phyloP scores from a whole-genome alignment of 2,888 invertebrate genomes.

The Dasypogon diadema region DNA sequence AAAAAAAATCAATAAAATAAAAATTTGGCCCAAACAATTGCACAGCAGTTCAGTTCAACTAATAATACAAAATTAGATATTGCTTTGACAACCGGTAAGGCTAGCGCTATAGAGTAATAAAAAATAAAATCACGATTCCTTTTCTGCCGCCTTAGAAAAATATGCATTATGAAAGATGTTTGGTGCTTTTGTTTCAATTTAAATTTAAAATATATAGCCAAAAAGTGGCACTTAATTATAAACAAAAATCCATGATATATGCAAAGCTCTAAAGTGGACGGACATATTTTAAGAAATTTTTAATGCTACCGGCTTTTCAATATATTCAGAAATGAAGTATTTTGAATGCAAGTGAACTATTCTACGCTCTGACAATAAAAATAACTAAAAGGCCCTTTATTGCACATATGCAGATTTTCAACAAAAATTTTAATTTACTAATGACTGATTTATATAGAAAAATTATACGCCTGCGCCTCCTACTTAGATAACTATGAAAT shows the following conservation, averaged over 20 bases:
- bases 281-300: constrained; percentile 29
- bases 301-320: constrained; percentile 19
- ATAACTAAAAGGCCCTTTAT: constrained; percentile 37
- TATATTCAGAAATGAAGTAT: neutral
- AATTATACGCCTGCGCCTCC: neutral
- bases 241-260: too few species aligned
- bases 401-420: constrained; percentile 43
- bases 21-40: too few species aligned
- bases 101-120: too few species aligned
- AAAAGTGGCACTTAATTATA: too few species aligned
- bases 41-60: too few species aligned
- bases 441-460: constrained; percentile 10
- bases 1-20: too few species aligned
- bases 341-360: constrained; percentile 32
- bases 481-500: constrained; percentile 10
- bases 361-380: neutral
- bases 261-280: constrained; percentile 25
- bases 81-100: too few species aligned
- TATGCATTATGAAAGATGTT: too few species aligned
- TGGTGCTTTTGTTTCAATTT: neutral
- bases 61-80: too few species aligned
- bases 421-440: constrained; percentile 15
- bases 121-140: too few species aligned
- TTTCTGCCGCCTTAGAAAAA: too few species aligned
- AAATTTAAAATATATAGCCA: too few species aligned